Evolutionary conservation across 2,113 vertebrate genomes (phyloP), one percentile per base, ranked within the genome.

Genomic region (Grus americana): DNA sequence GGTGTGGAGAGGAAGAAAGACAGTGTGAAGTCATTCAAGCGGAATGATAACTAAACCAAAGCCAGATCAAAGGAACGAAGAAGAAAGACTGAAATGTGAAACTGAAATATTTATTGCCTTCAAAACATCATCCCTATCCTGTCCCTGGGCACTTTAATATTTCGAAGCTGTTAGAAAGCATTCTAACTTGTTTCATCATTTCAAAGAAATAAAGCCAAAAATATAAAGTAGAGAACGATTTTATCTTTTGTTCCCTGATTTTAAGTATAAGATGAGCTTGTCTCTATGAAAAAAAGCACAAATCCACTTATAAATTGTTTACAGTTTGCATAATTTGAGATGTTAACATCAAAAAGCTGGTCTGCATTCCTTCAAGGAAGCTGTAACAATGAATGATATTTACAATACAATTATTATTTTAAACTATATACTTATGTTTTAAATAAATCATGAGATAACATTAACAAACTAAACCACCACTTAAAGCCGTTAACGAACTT

Each of bases 41-140:
- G 91, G 98, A 99, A 99, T 98, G 98, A 98, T 98, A 99, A 99
- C 98, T 97, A 98, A 99, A 98, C 98, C 99, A 98, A 98, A 98
- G 97, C 97, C 98, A 98, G 98, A 99, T 99, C 98, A 99, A 99
- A 99, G 98, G 85, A 93, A 96, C 9, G 27, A 88, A 98, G 96
- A 98, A 98, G 98, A 98, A 98, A 98, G 98, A 97, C 98, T 98
- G 98, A 98, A 99, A 99, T 98, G 98, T 97, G 98, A 99, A 99
- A 98, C 98, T 99, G 98, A 99, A 99, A 99, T 99, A 99, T 99
- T 99, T 98, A 99, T 98, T 97, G 97, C 98, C 98, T 98, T 99
- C 98, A 98, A 99, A 99, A 98, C 98, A 98, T 97, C 96, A 97
- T 97, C 94, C 91, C 91, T 91, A 97, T 92, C 96, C 97, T 98